Evolutionary conservation across 2,888 invertebrate genomes (phyloP), one percentile per base, ranked within the genome.

Genomic region (Stomorhina lunata): DNA sequence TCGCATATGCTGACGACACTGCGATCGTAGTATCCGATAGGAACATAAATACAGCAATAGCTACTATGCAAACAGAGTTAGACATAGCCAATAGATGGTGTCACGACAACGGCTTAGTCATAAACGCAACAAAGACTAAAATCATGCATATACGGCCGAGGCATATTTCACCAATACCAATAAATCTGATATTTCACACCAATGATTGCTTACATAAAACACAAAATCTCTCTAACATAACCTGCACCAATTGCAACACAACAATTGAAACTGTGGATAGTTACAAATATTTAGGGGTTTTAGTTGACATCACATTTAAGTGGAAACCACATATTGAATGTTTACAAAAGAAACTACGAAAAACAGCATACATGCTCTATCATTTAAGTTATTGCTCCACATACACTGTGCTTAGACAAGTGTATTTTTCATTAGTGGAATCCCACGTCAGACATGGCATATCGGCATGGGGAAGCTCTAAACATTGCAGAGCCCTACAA

Each of bases 241-340:
- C n/a, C n/a, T n/a, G n/a, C n/a, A n/a, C n/a, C n/a, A n/a, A n/a
- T n/a, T n/a, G n/a, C n/a, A n/a, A n/a, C n/a, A n/a, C n/a, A n/a
- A 2, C 25, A 2, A 25, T 66, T 10, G 22, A 50, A 37, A 2
- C 2, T 7, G 66, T 53, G 0, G 4, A 10, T 22, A 25, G 34
- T 1, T 66, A 37, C n/a, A 66, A 66, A 50, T 66, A 66, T 37
- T 15, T 66, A 17, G 66, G 66, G 6, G 53, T 66, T 2, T 22
- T 22, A 3, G 7, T 66, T 5, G 66, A 66, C 22, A 12, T 37
- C 4, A 32, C 34, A 20, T 66, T 66, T 9, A 66, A 53, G 22
- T 66, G 53, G 66, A 66, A 53, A 25, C 3, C 4, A 7, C 66
- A 66, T 12, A 53, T 50, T 3, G 53, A 66, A 40, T 27, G 9